Evolutionary conservation across 2,888 invertebrate genomes (phyloP).

Genomic region (Ypsolopha scabrella): DNA sequence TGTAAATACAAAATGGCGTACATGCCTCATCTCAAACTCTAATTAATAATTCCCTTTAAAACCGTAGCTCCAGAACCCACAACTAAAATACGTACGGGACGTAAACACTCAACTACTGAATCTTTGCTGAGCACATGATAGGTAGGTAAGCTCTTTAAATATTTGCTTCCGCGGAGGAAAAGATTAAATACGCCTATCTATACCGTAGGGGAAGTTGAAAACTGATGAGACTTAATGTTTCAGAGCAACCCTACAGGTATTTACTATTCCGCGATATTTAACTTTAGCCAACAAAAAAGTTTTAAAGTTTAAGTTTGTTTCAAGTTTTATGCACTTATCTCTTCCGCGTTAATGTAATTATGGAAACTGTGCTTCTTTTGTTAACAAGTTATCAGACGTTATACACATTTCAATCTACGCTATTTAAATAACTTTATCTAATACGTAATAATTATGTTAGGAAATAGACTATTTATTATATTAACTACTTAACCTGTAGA

Average conservation of each 20-base stretch:
- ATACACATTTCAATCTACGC: no score
- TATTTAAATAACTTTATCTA: no score
- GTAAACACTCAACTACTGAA: conserved; percentile 4
- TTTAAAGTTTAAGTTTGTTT: no score
- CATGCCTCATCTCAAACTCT: conserved; percentile 1
- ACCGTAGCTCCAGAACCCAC: conserved; percentile 13
- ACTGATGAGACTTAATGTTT: not conserved
- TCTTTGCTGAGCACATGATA: conserved; percentile 17
- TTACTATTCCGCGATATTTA: not conserved
- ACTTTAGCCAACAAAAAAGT: not conserved
- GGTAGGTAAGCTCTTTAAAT: conserved; percentile 18
- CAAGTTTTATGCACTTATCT: no score
- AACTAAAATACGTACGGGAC: not conserved
- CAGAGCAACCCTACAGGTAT: not conserved
- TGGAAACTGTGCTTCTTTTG: no score
- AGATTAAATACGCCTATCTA: not conserved
- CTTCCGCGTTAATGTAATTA: no score
- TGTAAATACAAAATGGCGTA: not conserved
- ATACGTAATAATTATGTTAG: no score
- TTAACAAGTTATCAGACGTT: no score
- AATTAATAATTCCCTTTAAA: conserved; percentile 22
- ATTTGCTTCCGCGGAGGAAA: conserved; percentile 8
- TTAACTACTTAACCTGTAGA: no score
- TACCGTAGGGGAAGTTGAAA: not conserved
- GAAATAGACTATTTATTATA: no score